Base-by-base conservation (phyloP, 2,888 invertebrate species). In the Dicranocentrus wangi region DNA sequence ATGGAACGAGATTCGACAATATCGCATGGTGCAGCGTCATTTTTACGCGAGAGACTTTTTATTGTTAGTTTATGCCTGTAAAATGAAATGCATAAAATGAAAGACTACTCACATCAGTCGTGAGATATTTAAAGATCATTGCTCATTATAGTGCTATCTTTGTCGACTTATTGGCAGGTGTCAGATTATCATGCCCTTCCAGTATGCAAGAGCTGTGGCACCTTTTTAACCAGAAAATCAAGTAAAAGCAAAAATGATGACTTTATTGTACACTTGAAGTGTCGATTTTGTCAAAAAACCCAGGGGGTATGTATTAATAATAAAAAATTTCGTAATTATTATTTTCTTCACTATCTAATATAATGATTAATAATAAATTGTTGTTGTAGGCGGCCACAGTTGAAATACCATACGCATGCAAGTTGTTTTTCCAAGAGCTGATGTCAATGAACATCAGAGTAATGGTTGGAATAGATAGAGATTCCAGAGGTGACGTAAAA, bases 1-100 rank as follows among this genome's bases (percentile, higher is more conserved):
- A 92, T 92, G 92, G 92, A 92, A 87, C 89, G 92, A 53, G 92
- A 92, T 88, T 92, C 91, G 88, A 91, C 91, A 87, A 91, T 92
- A 85, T 89, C 91, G 72, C 91, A 92, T 87, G 91, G 92, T 68
- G 91, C 91, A 8, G 90, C 91, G 2, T 91, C 91, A 88, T 91
- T 92, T 87, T 87, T 92, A 32, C 87, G 91, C 43, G 92, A 92
- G 87, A 87, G 92, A 27, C 88, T 92, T 21, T 92, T 92, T 87
- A 91, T 91, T 87, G 85, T 85, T 53, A 75, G 23, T 70, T 23
- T 21, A 25, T n/a, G n/a, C n/a, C n/a, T n/a, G n/a, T n/a, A n/a
- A n/a, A 25, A 70, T 8, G 3, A 7, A n/a, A 55, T 7, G 53
- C 3, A 55, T 55, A 1, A 7, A 42, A 42, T 8, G 17, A 15